Base-by-base conservation (phyloP, 2,888 invertebrate species). In the Hoplodrina blanda region DNA sequence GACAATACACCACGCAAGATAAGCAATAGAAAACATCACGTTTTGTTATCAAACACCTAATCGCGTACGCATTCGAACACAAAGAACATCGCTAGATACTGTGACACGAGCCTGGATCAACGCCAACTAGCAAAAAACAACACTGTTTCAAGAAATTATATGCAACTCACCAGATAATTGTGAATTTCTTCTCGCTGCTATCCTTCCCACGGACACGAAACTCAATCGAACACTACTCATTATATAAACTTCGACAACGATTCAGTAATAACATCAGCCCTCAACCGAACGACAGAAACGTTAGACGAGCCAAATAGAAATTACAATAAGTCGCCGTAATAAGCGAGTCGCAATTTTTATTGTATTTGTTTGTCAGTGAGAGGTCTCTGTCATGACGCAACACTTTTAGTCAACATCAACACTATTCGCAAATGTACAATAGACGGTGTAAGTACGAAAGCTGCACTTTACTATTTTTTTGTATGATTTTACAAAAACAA, bases 381-480 rank as follows among this genome's bases (percentile, higher is more conserved):
- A 94, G 94, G 92, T 91, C 92, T 94, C 92, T 94, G 93, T 94
- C 96, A 96, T 96, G 96, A 96, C 96, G 96, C 96, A 96, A 96
- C 95, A 95, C 95, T 94, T 95, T 94, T 91, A 93, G 91, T 92
- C 92, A 94, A 93, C 92, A 93, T 91, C 91, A 94, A 93, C 94
- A 94, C 92, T 89, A 90, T 88, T 89, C 86, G 88, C 80, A 87
- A 91, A 90, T 89, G 86, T 89, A 90, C 85, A 90, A 91, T 88
- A 85, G 84, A 87, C 88, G 87, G 85, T 91, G 90, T 91, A 92
- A 93, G 91, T 93, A 94, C 93, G 92, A 91, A 92, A 92, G 92
- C 91, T 91, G 89, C 92, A 92, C 93, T 92, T 90, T 93, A 88
- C 91, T 93, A 90, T 93, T 93, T 93, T 78, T 92, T 93, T 91